Evolutionary conservation across 2,797 vertebrate species (phyloP).

Genomic region (Amphiprion clarkii): DNA sequence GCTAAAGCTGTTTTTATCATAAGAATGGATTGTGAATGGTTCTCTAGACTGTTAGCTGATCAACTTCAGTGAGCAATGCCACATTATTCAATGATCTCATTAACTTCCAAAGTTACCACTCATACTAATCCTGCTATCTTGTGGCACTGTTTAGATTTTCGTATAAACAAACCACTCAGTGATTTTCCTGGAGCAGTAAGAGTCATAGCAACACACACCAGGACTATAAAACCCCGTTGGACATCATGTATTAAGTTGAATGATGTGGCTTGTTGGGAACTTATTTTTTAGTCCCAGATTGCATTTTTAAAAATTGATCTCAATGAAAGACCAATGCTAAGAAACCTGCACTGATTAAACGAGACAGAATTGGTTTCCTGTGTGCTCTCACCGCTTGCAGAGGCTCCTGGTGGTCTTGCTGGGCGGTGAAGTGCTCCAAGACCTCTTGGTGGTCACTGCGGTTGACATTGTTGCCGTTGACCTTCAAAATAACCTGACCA

Average conservation of each 20-base stretch:
- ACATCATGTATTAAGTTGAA: neutral
- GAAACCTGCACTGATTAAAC: neutral
- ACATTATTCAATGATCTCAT: slow-evolving; percentile 14
- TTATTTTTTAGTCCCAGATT: neutral
- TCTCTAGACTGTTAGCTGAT: slow-evolving; percentile 8
- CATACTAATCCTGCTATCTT: slow-evolving; percentile 6
- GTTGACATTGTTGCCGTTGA: slow-evolving; percentile 91
- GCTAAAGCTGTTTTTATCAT: slow-evolving; percentile 17
- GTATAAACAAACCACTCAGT: neutral
- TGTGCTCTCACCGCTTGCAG: slow-evolving; percentile 86
- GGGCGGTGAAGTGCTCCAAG: slow-evolving; percentile 93
- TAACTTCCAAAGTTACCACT: slow-evolving; percentile 11
- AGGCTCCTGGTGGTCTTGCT: slow-evolving; percentile 85
- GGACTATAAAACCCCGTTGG: slow-evolving; percentile 12
- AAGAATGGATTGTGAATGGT: slow-evolving; percentile 29
- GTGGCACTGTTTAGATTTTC: neutral
- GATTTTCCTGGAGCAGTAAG: neutral
- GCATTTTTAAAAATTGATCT: neutral
- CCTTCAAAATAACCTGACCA: slow-evolving; percentile 95
- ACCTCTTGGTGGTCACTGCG: slow-evolving; percentile 88
- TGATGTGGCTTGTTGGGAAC: neutral
- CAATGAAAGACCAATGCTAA: neutral
- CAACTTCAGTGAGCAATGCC: slow-evolving; percentile 2
- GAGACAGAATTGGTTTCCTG: neutral
- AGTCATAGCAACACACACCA: neutral